These are phyloP conservation scores for Chloroclysta siterata DNA, from an alignment of 2,888 invertebrate species.

Conservation along the genomic window DNA sequence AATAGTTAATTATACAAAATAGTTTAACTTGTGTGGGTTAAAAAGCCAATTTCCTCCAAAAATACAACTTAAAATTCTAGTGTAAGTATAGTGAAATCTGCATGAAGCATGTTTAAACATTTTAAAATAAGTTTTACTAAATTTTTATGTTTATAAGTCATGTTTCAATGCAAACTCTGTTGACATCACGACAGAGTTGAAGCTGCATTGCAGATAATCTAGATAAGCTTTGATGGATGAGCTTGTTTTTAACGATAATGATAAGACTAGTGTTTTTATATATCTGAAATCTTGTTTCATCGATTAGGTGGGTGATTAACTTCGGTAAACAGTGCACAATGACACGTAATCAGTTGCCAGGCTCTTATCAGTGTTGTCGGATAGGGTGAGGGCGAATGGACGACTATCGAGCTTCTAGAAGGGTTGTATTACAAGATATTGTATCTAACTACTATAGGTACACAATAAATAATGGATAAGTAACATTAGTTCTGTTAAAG, in stretches of 20 bases:
- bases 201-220: conserved; percentile 15
- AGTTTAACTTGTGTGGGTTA: no score
- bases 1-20: no score
- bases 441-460: no score
- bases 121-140: conserved; percentile 3
- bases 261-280: conserved; percentile 11
- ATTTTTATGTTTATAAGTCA: neutral
- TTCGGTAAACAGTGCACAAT: conserved; percentile 19
- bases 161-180: conserved; percentile 11
- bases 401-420: conserved; percentile 12
- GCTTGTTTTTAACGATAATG: conserved; percentile 54
- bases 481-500: no score
- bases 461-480: no score
- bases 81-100: conserved; percentile 17
- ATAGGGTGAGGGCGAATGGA: conserved; percentile 9
- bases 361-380: conserved; percentile 10
- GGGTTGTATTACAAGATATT: conserved; percentile 14
- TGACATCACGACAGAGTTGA: conserved; percentile 14
- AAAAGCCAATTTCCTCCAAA: neutral
- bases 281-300: conserved; percentile 16
- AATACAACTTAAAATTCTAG: no score
- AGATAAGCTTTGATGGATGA: conserved; percentile 54
- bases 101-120: conserved; percentile 3
- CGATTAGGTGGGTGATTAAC: conserved; percentile 14
- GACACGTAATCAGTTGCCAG: conserved; percentile 15